phyloP scores from a whole-genome alignment of 2,888 invertebrate genomes.

The Sinelater perroti region DNA sequence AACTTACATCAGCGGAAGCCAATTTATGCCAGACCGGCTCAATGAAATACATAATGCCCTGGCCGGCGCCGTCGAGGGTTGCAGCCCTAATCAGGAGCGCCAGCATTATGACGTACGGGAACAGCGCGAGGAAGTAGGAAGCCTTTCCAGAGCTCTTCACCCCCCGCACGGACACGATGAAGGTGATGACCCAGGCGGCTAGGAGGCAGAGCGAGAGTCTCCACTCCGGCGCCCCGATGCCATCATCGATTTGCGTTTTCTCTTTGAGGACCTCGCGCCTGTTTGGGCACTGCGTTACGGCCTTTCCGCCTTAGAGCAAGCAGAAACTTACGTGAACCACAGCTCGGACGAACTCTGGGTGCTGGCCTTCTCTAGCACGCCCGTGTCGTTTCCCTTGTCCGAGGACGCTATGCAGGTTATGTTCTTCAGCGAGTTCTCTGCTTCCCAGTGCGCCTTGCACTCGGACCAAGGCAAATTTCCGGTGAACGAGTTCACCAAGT shows the following conservation, averaged over 20 bases:
- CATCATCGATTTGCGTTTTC: constrained; percentile 59
- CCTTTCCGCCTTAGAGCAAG: too few relatives aligned
- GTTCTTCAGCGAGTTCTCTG: constrained; percentile 19
- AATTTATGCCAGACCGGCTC: constrained; percentile 82
- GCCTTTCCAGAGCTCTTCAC: constrained; percentile 84
- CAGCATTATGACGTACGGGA: constrained; percentile 82
- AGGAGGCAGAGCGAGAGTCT: constrained; percentile 73
- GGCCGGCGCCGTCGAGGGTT: constrained; percentile 74
- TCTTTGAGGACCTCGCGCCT: constrained; percentile 67
- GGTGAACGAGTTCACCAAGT: constrained; percentile 76
- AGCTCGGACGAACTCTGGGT: constrained; percentile 30
- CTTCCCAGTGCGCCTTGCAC: constrained; percentile 68
- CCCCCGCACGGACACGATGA: constrained; percentile 74
- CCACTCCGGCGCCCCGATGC: constrained; percentile 71
- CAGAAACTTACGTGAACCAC: constrained; percentile 31
- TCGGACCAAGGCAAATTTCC: constrained; percentile 76
- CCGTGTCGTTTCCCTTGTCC: neutral
- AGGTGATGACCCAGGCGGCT: constrained; percentile 74
- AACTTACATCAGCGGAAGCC: constrained; percentile 71
- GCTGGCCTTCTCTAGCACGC: neutral
- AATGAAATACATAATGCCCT: constrained; percentile 82
- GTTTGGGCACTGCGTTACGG: too few relatives aligned
- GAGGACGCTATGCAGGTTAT: constrained; percentile 30
- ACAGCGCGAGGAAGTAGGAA: constrained; percentile 89
- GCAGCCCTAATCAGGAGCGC: constrained; percentile 74